phyloP scores from a whole-genome alignment of 2,888 invertebrate species.

The Tricholauxania praeusta region DNA sequence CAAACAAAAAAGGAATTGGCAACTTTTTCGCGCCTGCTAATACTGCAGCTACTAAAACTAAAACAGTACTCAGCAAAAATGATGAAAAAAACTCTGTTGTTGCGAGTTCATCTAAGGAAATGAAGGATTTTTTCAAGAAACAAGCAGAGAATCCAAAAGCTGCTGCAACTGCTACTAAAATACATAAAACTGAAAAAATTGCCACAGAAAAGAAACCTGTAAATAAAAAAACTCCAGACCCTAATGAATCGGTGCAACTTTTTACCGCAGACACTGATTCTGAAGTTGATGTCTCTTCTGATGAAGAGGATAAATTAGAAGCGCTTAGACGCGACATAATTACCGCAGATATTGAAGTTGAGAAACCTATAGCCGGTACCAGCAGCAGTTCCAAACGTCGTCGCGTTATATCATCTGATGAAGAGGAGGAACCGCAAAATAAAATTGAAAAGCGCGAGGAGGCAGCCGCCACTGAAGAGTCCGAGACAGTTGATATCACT shows the following conservation, averaged over 20 bases:
- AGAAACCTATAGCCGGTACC: conserved; percentile 42
- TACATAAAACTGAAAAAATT: conserved; percentile 16
- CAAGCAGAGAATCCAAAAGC: conserved; percentile 41
- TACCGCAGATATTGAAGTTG: conserved; percentile 50
- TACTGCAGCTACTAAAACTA: conserved; percentile 40
- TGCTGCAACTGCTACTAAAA: conserved; percentile 40
- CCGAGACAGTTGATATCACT: conserved; percentile 26
- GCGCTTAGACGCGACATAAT: conserved; percentile 57
- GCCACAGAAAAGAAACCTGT: conserved; percentile 41
- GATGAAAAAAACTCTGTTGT: conserved; percentile 38
- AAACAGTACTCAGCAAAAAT: conserved; percentile 27
- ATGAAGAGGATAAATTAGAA: conserved; percentile 62
- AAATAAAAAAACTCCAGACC: conserved; percentile 35
- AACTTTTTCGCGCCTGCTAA: conserved; percentile 54
- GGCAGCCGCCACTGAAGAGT: background rate
- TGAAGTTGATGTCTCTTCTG: conserved; percentile 54
- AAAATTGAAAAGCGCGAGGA: conserved; percentile 47
- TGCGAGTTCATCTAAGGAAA: conserved; percentile 48
- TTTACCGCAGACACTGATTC: conserved; percentile 46
- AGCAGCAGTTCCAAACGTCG: conserved; percentile 49
- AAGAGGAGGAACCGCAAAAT: conserved; percentile 50
- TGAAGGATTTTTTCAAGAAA: conserved; percentile 50
- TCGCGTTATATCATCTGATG: conserved; percentile 62
- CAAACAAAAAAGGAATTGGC: conserved; percentile 53
- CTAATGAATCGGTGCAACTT: conserved; percentile 58